phyloP scores from a whole-genome alignment of 2,888 invertebrate genomes.

The Linhomoeus sp. region DNA sequence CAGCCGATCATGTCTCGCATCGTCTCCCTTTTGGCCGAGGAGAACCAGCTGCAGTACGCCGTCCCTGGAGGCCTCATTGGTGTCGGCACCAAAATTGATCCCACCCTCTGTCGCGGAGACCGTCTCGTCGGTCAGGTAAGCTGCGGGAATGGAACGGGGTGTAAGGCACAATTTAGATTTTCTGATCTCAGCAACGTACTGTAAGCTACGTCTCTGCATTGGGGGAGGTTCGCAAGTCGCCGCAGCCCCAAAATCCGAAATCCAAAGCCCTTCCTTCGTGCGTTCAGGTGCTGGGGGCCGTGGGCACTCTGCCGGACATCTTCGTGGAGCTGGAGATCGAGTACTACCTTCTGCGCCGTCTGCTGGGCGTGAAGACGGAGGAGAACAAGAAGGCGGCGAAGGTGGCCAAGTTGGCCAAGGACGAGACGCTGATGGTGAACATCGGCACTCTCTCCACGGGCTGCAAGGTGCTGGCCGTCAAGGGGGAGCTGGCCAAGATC shows the following conservation, averaged over 20 bases:
- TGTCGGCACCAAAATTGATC: slow-evolving; percentile 97
- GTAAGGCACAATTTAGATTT: no score
- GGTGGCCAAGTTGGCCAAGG: slow-evolving; percentile 71
- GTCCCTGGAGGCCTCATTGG: slow-evolving; percentile 98
- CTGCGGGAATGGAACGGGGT: no score
- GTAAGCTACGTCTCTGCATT: no score
- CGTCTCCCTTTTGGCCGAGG: slow-evolving; percentile 88
- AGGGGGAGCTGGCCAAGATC: slow-evolving; percentile 49
- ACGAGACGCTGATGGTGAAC: slow-evolving; percentile 84
- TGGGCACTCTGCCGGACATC: slow-evolving; percentile 85
- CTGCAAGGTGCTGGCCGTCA: slow-evolving; percentile 31
- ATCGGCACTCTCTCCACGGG: slow-evolving; percentile 88
- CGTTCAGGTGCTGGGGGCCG: slow-evolving; percentile 51
- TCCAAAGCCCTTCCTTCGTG: no score
- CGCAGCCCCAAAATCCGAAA: no score
- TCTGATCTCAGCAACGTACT: no score
- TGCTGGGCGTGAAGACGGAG: slow-evolving; percentile 90
- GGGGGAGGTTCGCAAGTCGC: no score
- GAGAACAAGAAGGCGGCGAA: slow-evolving; percentile 97
- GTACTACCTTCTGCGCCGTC: slow-evolving; percentile 78
- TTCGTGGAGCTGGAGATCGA: slow-evolving; percentile 94
- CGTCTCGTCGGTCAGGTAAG: slow-evolving; percentile 85
- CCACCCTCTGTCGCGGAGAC: slow-evolving; percentile 92
- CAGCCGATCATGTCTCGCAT: slow-evolving; percentile 88
- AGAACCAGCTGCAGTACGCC: slow-evolving; percentile 89